These are phyloP conservation scores for Trichechus manatus DNA, from an alignment of 2,113 vertebrate species.

Conservation along the genomic window DNA sequence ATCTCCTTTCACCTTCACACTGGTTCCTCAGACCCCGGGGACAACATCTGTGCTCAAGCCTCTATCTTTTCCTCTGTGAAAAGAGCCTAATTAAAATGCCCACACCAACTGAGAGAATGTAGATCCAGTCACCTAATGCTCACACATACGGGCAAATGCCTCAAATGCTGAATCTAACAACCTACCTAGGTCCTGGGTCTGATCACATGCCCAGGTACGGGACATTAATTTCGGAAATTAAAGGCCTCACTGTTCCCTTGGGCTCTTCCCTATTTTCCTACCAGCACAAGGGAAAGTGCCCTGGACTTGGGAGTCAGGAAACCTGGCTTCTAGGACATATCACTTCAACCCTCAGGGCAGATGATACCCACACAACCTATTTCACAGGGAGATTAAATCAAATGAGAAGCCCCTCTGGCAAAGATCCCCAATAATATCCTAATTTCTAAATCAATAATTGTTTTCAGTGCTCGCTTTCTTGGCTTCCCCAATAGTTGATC, in stretches of 20 bases:
- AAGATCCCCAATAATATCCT: not conserved
- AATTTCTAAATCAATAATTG: not conserved
- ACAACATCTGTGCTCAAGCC: not conserved
- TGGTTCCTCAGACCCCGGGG: not conserved
- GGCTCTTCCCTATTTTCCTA: not conserved
- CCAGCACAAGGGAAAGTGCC: not conserved
- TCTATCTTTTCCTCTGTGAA: not conserved
- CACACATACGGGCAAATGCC: not conserved
- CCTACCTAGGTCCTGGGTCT: not conserved
- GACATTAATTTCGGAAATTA: slow-evolving; percentile 8
- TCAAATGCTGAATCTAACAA: not conserved
- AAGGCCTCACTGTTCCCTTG: not conserved
- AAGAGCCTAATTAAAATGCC: slow-evolving; percentile 17
- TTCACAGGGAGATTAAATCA: not conserved
- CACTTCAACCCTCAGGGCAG: not conserved
- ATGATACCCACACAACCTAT: not conserved
- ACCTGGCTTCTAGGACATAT: not conserved
- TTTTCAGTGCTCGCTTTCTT: not conserved
- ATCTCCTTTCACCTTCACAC: not conserved
- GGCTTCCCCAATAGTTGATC: not conserved
- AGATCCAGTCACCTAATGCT: not conserved
- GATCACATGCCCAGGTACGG: not conserved
- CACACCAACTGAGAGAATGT: not conserved
- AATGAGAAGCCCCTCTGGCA: not conserved
- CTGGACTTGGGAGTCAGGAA: not conserved